A percentile compares a stretch with the other conserved stretches of the same genome.
Conservation (phyloP, 2,113 vertebrate genomes). For the Oxyruncus cristatus region DNA sequence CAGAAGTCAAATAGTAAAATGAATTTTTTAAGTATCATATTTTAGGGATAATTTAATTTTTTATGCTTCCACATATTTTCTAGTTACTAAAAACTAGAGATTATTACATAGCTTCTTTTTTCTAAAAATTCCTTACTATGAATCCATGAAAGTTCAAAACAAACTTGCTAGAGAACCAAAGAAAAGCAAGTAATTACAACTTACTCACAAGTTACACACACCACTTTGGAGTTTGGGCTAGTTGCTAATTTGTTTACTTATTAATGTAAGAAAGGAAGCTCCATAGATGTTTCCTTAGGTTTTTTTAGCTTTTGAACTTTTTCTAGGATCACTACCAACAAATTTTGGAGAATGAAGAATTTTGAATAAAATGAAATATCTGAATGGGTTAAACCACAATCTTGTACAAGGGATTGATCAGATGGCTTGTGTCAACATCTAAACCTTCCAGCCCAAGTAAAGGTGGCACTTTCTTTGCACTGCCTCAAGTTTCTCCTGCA, state of each 20-base stretch:
- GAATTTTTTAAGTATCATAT: neutral
- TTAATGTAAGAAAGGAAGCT: neutral
- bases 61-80: neutral
- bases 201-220: neutral
- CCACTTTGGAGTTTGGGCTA: neutral
- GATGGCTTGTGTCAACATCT: neutral
- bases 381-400: neutral
- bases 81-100: neutral
- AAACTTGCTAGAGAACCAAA: neutral
- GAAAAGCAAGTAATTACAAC: neutral
- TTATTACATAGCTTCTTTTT: neutral
- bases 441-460: neutral
- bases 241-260: neutral
- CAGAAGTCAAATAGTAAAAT: neutral
- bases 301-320: neutral
- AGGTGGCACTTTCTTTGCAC: neutral
- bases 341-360: accelerated
- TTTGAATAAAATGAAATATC: neutral
- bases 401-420: neutral
- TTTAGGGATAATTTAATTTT: neutral
- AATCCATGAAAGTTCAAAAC: neutral
- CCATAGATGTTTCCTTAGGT: neutral
- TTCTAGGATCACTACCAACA: neutral
- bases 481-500: neutral
- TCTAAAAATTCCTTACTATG: neutral